Evolutionary conservation across 1,140 invertebrate genomes (phyloP).

Genomic region (Matsumurasca onukii): DNA sequence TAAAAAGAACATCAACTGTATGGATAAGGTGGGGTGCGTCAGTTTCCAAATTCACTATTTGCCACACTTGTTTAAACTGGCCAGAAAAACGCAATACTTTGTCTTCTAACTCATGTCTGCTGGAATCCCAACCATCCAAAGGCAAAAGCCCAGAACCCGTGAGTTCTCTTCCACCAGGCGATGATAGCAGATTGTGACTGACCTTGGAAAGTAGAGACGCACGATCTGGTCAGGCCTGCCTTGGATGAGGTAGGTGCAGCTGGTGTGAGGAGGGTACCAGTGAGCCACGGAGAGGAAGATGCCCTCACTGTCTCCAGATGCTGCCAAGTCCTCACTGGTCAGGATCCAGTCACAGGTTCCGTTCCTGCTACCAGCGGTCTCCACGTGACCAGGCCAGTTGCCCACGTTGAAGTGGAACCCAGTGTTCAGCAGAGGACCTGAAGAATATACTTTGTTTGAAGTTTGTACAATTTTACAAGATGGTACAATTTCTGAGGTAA

Average conservation of each 20-base stretch:
- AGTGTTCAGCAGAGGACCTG: constrained; percentile 82
- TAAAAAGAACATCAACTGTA: too few relatives aligned
- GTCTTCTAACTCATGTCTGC: too few relatives aligned
- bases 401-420: constrained; percentile 93
- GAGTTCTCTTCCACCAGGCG: too few relatives aligned
- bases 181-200: too few relatives aligned
- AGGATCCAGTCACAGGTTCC: constrained; percentile 85
- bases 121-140: too few relatives aligned
- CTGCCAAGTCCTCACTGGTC: constrained; percentile 73
- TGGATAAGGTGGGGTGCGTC: too few relatives aligned
- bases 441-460: constrained; percentile 13
- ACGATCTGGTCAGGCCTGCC: constrained; percentile 82
- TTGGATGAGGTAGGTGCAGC: constrained; percentile 85
- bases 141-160: too few relatives aligned
- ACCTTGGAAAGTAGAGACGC: constrained; percentile 83
- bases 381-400: constrained; percentile 88
- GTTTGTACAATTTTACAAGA: not conserved
- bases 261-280: constrained; percentile 90
- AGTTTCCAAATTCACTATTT: too few relatives aligned
- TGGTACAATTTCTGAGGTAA: too few relatives aligned
- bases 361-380: constrained; percentile 77
- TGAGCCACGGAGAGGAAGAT: constrained; percentile 88
- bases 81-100: too few relatives aligned
- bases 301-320: constrained; percentile 74
- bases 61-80: too few relatives aligned